Conservation (phyloP, 2,797 vertebrate species). For the Bucorvus abyssinicus region DNA sequence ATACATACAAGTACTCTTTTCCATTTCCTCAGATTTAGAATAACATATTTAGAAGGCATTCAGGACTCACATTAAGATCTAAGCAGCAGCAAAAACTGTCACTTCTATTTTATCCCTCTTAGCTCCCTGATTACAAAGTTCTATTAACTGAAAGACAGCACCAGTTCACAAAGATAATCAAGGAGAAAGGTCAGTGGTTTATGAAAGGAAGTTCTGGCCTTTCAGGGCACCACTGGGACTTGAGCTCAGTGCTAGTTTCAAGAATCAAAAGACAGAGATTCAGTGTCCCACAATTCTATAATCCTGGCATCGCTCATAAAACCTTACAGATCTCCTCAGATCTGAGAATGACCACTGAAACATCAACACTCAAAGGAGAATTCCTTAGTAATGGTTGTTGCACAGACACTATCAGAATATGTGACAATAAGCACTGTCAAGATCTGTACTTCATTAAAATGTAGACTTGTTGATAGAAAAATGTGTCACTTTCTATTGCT, state of each 20-base stretch:
- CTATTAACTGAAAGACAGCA: slow-evolving; percentile 51
- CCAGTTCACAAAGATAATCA: slow-evolving; percentile 55
- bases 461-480: background rate
- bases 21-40: background rate
- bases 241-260: background rate
- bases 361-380: background rate
- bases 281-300: background rate
- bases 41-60: slow-evolving; percentile 20
- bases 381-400: background rate
- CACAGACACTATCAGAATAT: background rate
- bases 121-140: slow-evolving; percentile 48
- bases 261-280: background rate
- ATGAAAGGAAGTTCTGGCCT: slow-evolving; percentile 26
- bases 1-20: background rate
- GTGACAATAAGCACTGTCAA: background rate
- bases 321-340: background rate
- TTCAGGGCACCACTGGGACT: slow-evolving; percentile 28
- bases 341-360: background rate
- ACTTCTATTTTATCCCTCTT: slow-evolving; percentile 3
- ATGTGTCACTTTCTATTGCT: background rate
- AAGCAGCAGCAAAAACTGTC: slow-evolving; percentile 20
- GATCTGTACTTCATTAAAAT: background rate
- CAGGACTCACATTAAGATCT: background rate
- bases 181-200: slow-evolving; percentile 64
- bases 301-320: background rate